These are phyloP conservation scores for Ciona savignyi DNA, from an alignment of 23 tunicate species.

Conservation along the genomic window DNA sequence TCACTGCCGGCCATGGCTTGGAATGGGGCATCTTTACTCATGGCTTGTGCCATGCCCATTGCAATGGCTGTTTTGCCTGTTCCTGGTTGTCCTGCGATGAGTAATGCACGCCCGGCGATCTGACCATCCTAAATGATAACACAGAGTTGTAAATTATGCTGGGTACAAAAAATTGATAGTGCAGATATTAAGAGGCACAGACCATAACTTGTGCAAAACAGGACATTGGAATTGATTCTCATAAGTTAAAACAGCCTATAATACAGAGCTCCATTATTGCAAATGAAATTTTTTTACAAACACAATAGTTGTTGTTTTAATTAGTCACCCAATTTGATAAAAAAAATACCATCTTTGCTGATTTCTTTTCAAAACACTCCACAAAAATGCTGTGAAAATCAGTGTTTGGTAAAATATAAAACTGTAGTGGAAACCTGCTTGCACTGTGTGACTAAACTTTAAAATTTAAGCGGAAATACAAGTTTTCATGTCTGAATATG, in stretches of 20 bases:
- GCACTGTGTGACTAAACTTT: too few relatives aligned
- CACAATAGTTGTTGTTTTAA: neutral
- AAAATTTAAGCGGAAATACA: too few relatives aligned
- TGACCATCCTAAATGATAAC: constrained; percentile 57
- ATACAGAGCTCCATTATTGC: neutral
- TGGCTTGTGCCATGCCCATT: constrained; percentile 99
- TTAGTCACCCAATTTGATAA: neutral
- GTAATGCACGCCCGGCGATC: constrained; percentile 91
- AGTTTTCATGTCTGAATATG: too few relatives aligned
- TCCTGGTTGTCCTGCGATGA: constrained; percentile 99
- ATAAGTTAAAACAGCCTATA: neutral
- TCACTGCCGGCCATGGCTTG: constrained; percentile 97
- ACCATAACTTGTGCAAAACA: too few relatives aligned
- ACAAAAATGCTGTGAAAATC: neutral
- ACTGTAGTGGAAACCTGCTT: neutral
- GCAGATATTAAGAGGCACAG: too few relatives aligned
- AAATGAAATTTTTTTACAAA: neutral
- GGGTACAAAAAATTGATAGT: too few relatives aligned
- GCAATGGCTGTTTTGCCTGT: constrained; percentile 99
- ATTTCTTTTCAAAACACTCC: neutral
- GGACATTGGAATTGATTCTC: too few relatives aligned
- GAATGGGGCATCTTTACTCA: constrained; percentile 96
- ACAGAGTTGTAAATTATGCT: neutral
- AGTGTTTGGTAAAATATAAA: neutral
- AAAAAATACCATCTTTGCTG: neutral